A percentile compares a stretch with the other conserved stretches of the same genome.
Conservation (phyloP, 1,140 invertebrate species). For the Penaeus vannamei region DNA sequence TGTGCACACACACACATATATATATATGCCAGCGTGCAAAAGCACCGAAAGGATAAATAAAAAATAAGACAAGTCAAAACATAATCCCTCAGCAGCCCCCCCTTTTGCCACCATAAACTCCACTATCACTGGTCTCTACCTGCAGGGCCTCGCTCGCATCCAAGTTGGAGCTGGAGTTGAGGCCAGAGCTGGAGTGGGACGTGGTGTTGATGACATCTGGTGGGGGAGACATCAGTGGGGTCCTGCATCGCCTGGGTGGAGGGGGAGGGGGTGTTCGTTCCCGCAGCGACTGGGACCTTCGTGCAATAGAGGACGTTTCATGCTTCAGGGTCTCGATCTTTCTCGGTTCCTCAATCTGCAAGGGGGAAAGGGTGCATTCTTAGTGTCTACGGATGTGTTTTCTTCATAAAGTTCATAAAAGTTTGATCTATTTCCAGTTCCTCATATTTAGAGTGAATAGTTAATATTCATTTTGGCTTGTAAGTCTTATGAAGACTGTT, state of each 20-base stretch:
- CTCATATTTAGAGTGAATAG: too few relatives aligned
- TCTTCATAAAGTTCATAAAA: too few relatives aligned
- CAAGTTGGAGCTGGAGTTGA: constrained; percentile 14
- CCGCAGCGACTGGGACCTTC: constrained; percentile 67
- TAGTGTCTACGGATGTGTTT: too few relatives aligned
- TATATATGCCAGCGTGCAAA: too few relatives aligned
- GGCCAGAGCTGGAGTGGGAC: constrained; percentile 3
- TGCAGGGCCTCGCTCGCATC: constrained; percentile 26
- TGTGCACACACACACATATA: too few relatives aligned
- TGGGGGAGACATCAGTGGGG: constrained; percentile 33
- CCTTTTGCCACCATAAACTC: background rate
- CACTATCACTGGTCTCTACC: background rate
- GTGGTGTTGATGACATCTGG: constrained; percentile 45
- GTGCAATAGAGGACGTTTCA: background rate
- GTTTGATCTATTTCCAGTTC: too few relatives aligned
- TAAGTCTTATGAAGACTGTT: too few relatives aligned
- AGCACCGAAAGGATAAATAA: too few relatives aligned
- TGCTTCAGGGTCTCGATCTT: background rate
- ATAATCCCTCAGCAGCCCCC: background rate
- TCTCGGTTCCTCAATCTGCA: background rate
- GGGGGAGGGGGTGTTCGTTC: constrained; percentile 28
- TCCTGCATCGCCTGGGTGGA: constrained; percentile 18
- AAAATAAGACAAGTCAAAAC: background rate
- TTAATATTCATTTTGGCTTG: too few relatives aligned
- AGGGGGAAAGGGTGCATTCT: background rate